These are phyloP conservation scores for Bombus affinis DNA, from an alignment of 1,140 invertebrate genomes.

Conservation along the genomic window DNA sequence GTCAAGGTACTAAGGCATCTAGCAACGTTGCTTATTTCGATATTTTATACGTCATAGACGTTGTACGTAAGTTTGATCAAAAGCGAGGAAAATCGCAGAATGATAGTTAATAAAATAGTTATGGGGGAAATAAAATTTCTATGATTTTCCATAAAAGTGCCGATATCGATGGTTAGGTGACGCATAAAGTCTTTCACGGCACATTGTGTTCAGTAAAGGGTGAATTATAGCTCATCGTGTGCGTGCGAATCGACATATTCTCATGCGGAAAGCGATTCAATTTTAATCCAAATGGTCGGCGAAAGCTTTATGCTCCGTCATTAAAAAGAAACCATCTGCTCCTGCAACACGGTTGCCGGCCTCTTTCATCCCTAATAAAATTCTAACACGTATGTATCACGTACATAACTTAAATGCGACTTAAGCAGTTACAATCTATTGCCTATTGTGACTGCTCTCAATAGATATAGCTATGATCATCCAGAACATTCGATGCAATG, in stretches of 20 bases:
- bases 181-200: constrained; percentile 40
- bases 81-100: not conserved
- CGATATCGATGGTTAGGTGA: not conserved
- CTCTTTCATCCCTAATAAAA: constrained; percentile 23
- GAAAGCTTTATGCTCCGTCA: constrained; percentile 19
- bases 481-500: constrained; percentile 4
- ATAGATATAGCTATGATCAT: not conserved
- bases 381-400: not conserved
- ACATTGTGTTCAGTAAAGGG: constrained; percentile 24
- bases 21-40: not conserved
- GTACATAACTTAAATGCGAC: not conserved
- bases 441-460: not conserved
- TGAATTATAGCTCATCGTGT: constrained; percentile 36
- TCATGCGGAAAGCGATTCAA: constrained; percentile 31
- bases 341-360: not conserved
- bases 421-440: constrained; percentile 33
- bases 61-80: not conserved
- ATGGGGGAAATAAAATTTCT: constrained; percentile 1
- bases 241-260: constrained; percentile 40
- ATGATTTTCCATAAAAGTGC: constrained; percentile 23
- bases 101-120: constrained; percentile 26
- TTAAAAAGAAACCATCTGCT: constrained; percentile 39
- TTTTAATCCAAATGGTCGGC: constrained; percentile 41
- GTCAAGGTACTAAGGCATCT: too few species aligned
- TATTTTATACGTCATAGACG: not conserved